Base-by-base conservation (phyloP, 2,113 vertebrate genomes). In the Anhinga anhinga region DNA sequence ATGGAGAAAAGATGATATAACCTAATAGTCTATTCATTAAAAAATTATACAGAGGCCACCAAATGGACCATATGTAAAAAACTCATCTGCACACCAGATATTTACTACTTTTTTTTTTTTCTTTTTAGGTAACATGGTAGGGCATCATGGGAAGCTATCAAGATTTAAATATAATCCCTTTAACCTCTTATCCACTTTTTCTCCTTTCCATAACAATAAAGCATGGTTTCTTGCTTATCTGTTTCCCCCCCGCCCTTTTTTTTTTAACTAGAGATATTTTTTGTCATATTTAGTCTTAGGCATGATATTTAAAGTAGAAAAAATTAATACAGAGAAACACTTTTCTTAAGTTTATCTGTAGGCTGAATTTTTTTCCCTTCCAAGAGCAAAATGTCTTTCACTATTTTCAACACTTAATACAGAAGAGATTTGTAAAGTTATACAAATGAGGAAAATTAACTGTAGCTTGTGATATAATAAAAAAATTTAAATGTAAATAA, bases 1-100 rank as follows among this genome's bases (percentile, higher is more conserved):
- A 79, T 90, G 88, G 93, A 92, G 21, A 88, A 97, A 95, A 96
- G 73, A 93, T 88, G 67, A 84, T 52, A 91, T 42, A 93, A 80
- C 40, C 21, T 61, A 92, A 5, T 42, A 69, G 49, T 63, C 34
- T 87, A 81, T 70, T 93, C 3, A 56, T 67, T 90, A 49, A 59
- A 94, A 93, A 91, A 87, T 82, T 19, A 82, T 56, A 90, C 20
- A 88, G 34, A 74, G 47, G 44, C 45, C 63, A 94, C 66, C 92
- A 96, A 93, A 63, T 34, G 34, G 36, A 86, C 90, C 76, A 90
- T 10, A 77, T 50, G 78, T 63, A 61, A 72, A 91, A 93, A 70
- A 72, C 34, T 79, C 56, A 90, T 30, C 32, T 92, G 73, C 38
- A 70, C 6, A 63, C 14, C 29, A 62, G 26, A 69, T 69, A 78